Conservation (phyloP, 2,113 vertebrate species). For the Otis tarda region DNA sequence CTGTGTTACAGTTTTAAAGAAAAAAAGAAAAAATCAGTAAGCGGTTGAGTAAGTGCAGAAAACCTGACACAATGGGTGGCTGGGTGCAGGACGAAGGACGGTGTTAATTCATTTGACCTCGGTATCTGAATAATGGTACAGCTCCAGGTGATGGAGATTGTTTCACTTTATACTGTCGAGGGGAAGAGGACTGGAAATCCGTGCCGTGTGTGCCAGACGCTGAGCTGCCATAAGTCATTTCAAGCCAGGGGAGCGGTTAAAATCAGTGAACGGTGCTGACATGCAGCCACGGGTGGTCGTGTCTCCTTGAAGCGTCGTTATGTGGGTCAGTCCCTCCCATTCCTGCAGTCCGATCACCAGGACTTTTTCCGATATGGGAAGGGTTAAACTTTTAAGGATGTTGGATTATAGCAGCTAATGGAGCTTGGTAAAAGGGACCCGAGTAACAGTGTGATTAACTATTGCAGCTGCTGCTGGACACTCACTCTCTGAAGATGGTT, state of each 20-base stretch:
- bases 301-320: neutral
- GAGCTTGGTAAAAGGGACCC: neutral
- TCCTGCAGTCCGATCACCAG: neutral
- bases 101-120: neutral
- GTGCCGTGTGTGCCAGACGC: neutral
- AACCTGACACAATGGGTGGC: neutral
- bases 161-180: neutral
- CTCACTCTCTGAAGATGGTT: constrained; percentile 97
- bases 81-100: neutral
- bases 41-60: neutral
- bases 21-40: neutral
- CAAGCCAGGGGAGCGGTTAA: neutral
- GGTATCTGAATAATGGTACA: neutral
- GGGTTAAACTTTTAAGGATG: neutral
- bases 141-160: neutral
- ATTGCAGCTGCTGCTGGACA: constrained; percentile 92
- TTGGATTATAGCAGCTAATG: neutral
- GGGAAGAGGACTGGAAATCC: neutral
- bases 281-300: accelerated
- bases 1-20: neutral
- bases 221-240: neutral
- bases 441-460: neutral
- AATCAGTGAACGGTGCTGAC: neutral
- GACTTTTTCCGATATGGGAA: neutral
- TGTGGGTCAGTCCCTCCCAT: neutral